Base-by-base conservation (phyloP, 2,888 invertebrate species). In the Stegophylla sp. region DNA sequence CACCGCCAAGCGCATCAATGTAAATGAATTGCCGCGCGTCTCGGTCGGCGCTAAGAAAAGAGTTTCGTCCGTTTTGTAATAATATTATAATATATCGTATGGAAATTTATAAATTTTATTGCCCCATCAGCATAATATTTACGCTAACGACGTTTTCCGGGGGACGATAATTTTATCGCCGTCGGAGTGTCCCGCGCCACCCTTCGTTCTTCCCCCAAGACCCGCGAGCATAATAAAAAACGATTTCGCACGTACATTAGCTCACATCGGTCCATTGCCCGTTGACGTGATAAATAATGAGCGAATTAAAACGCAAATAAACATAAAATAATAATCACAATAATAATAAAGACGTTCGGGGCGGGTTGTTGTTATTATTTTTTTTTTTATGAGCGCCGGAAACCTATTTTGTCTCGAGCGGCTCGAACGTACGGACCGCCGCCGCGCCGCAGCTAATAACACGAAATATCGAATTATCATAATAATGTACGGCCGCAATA, bases 21-120 rank as follows among this genome's bases (percentile, higher is more conserved):
- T 28, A 61, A 61, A 61, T 61, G 26, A 28, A 61, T 61, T 61
- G 61, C 61, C 15, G 61, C 61, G 12, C 61, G 20, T 2, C 20
- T 12, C 56, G 9, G 9, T 2, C 53, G 3, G 17, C 56, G 34
- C 34, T 34, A 34, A 34, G 34, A 5, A n/a, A 7, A 34, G 34
- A 34, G 3, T 34, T 34, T 34, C 34, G n/a, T 7, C 34, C 34
- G 34, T 3, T 34, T 34, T 34, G 7, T 34, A 34, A 5, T 34
- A 34, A 34, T 34, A 34, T 34, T 34, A 34, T 34, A 5, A 34
- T 34, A 34, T 34, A 34, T 34, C 34, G 34, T 34, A 34, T 7
- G 3, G 34, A 34, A 34, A 34, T 34, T 34, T 7, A 34, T 34
- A 7, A 34, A 34, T 5, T 3, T 56, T 56, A 56, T 56, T 20